phyloP scores from a whole-genome alignment of 2,113 vertebrate species.

The Protobothrops flavoviridis region DNA sequence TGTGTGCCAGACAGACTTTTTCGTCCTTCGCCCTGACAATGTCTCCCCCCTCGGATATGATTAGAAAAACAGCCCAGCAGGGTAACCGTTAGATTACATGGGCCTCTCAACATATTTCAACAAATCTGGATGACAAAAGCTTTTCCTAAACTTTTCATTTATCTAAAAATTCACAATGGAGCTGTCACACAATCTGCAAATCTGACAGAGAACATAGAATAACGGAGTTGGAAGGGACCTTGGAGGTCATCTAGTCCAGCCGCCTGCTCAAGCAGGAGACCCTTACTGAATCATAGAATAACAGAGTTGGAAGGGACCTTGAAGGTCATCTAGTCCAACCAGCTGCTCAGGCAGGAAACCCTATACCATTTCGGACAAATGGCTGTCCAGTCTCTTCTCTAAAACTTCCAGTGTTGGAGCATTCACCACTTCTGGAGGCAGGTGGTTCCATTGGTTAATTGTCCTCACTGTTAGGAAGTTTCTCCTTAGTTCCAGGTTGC shows the following conservation, averaged over 20 bases:
- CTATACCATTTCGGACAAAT: not conserved
- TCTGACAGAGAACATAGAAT: not conserved
- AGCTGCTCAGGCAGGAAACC: too few species aligned
- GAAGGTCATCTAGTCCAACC: too few species aligned
- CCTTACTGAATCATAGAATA: too few species aligned
- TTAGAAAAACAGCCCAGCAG: constrained; percentile 4
- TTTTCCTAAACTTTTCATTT: not conserved
- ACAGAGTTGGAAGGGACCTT: too few species aligned
- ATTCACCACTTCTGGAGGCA: not conserved
- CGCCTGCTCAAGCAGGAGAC: not conserved
- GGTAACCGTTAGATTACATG: too few species aligned
- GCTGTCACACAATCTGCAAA: not conserved
- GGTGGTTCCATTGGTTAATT: not conserved
- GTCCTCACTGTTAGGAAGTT: not conserved
- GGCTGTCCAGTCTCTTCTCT: not conserved
- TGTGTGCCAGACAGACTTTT: not conserved
- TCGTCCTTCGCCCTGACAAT: not conserved
- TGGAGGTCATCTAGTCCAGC: not conserved
- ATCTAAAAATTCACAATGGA: not conserved
- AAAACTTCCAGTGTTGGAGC: not conserved
- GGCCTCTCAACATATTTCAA: not conserved
- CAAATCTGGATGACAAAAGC: not conserved
- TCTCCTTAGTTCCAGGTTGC: not conserved
- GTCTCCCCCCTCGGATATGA: not conserved
- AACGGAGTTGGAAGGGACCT: too few species aligned